Conservation (phyloP, 2,797 vertebrate genomes). For the Halcyon badia region DNA sequence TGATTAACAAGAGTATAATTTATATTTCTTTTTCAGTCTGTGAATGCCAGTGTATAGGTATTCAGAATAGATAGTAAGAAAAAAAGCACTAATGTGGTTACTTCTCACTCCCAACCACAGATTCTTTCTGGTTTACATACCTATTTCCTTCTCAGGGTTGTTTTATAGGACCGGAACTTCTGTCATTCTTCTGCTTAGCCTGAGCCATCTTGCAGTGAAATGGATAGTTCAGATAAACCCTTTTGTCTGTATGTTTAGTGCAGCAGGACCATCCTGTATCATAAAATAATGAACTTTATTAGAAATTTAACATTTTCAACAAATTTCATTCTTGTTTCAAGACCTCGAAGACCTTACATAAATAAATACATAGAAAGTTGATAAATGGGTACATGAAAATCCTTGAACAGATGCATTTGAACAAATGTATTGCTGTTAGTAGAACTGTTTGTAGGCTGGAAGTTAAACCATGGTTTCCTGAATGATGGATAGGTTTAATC, state of each 20-base stretch:
- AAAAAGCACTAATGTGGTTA: neutral
- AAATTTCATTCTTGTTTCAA: neutral
- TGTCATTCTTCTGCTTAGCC: neutral
- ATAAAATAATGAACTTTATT: neutral
- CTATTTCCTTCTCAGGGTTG: neutral
- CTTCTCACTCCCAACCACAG: neutral
- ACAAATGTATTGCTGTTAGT: neutral
- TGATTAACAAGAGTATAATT: neutral
- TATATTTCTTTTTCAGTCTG: neutral
- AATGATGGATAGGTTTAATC: neutral
- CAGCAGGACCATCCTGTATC: fast-evolving
- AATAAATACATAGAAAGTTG: neutral
- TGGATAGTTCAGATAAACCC: neutral
- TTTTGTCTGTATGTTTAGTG: neutral
- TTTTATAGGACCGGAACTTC: neutral
- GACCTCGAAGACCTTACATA: neutral
- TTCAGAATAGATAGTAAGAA: neutral
- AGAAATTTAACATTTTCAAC: neutral
- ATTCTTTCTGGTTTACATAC: neutral
- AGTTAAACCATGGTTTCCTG: neutral
- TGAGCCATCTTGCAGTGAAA: neutral
- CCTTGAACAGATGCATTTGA: neutral
- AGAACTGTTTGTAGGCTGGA: neutral
- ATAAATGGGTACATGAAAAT: neutral
- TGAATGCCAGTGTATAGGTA: neutral